phyloP scores from a whole-genome alignment of 2,888 invertebrate species.

The Drosophila mulleri region DNA sequence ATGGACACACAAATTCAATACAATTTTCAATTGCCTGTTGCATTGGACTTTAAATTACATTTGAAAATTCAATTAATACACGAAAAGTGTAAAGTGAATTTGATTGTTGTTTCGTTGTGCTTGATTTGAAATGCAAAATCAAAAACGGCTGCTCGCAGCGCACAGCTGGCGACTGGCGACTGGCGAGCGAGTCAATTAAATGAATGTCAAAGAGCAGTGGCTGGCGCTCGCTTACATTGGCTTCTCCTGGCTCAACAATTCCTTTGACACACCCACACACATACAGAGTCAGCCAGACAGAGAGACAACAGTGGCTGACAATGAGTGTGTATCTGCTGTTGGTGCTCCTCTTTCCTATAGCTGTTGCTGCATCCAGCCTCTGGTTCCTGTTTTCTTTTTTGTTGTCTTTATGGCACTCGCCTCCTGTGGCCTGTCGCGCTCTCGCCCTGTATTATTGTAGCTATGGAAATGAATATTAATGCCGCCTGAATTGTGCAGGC shows the following conservation, averaged over 20 bases:
- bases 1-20: conserved; percentile 39
- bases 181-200: conserved; percentile 72
- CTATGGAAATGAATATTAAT: conserved; percentile 81
- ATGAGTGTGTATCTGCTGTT: conserved; percentile 31
- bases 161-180: conserved; percentile 49
- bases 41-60: conserved; percentile 32
- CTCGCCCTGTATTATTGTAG: conserved; percentile 63
- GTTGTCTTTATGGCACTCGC: conserved; percentile 63
- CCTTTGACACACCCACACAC: conserved; percentile 64
- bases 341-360: conserved; percentile 7
- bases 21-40: conserved; percentile 48
- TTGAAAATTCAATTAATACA: conserved; percentile 57
- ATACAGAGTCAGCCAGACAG: background rate
- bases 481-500: conserved; percentile 63
- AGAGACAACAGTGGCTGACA: conserved; percentile 29
- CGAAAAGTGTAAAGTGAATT: background rate
- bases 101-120: conserved; percentile 32
- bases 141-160: conserved; percentile 18
- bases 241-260: conserved; percentile 67
- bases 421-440: conserved; percentile 63
- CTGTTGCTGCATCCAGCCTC: background rate
- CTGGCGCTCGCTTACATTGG: conserved; percentile 40
- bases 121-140: conserved; percentile 79
- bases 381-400: conserved; percentile 11
- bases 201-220: conserved; percentile 74